phyloP scores from a whole-genome alignment of 1,140 invertebrate species.

The Papilio polytes region DNA sequence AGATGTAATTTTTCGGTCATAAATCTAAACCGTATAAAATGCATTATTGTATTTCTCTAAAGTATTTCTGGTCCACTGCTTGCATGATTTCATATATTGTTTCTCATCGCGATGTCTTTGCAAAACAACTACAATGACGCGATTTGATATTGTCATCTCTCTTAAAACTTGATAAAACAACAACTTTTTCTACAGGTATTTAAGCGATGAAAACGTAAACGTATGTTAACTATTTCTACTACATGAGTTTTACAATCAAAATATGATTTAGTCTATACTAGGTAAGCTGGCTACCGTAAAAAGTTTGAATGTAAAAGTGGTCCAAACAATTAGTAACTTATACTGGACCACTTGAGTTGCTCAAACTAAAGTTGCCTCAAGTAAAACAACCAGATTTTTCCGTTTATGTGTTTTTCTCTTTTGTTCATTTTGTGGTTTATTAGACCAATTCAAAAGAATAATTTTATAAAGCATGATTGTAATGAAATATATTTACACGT shows the following conservation, averaged over 20 bases:
- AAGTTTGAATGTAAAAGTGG: too few relatives aligned
- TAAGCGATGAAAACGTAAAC: too few relatives aligned
- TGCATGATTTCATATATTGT: neutral
- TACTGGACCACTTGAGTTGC: too few relatives aligned
- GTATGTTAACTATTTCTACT: neutral
- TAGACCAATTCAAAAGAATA: neutral
- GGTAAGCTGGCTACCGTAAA: too few relatives aligned
- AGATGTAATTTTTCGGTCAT: too few relatives aligned
- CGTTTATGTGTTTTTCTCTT: neutral
- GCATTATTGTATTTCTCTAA: neutral
- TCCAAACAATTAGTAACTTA: too few relatives aligned
- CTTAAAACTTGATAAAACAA: too few relatives aligned
- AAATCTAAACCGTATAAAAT: neutral
- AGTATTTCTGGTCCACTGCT: neutral
- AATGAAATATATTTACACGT: conserved; percentile 24
- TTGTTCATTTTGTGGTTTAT: neutral
- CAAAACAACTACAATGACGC: neutral
- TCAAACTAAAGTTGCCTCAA: neutral
- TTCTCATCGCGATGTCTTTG: too few relatives aligned
- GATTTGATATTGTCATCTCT: too few relatives aligned
- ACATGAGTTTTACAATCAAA: neutral
- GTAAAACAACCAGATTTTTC: neutral
- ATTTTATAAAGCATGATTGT: neutral
- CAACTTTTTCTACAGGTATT: too few relatives aligned
- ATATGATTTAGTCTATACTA: too few relatives aligned